Conservation (phyloP, 2,888 invertebrate species). For the Anodontia alba region DNA sequence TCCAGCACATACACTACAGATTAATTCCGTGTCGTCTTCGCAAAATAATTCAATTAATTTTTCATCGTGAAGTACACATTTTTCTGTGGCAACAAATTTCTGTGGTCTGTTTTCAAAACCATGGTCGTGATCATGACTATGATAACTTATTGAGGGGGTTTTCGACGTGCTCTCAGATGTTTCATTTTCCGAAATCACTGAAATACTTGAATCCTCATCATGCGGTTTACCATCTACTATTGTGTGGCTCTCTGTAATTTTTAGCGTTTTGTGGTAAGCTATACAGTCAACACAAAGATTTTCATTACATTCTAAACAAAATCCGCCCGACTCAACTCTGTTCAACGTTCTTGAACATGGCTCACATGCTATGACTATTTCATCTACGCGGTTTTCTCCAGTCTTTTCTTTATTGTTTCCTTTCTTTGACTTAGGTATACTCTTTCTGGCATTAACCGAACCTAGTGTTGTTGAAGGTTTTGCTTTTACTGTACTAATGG, state of each 20-base stretch:
- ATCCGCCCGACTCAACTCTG: not conserved
- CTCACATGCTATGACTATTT: not conserved
- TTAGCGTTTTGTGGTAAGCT: not conserved
- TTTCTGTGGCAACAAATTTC: constrained; percentile 7
- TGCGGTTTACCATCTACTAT: not conserved
- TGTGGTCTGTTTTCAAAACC: not conserved
- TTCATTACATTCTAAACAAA: not conserved
- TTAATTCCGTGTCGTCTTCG: not conserved
- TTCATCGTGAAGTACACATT: not conserved
- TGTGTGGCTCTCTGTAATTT: not conserved
- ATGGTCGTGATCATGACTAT: not conserved
- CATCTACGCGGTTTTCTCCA: not conserved
- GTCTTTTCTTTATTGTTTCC: not conserved
- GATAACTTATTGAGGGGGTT: not conserved
- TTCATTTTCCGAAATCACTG: not conserved
- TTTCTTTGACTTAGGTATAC: not conserved
- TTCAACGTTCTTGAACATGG: not conserved
- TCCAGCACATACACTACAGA: constrained; percentile 10
- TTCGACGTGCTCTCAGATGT: not conserved
- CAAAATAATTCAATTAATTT: constrained; percentile 3
- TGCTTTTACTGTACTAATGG: not conserved
- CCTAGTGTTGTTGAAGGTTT: not conserved
- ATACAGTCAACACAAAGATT: constrained; percentile 2
- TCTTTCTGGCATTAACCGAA: not conserved
- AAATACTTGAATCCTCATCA: not conserved